phyloP scores from a whole-genome alignment of 2,888 invertebrate species.

The Apodemia hepburni region DNA sequence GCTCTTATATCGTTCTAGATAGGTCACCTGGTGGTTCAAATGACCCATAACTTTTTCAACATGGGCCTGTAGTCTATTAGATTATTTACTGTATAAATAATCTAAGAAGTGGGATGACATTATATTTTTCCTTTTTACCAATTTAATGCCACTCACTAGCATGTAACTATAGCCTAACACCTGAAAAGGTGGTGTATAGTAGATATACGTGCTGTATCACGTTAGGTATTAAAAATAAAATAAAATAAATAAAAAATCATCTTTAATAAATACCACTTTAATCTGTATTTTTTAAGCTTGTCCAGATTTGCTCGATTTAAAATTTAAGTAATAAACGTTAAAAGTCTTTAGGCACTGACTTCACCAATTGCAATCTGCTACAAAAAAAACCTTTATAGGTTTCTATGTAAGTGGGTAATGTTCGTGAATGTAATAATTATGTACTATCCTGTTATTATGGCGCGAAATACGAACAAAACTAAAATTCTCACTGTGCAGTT shows the following conservation, averaged over 20 bases:
- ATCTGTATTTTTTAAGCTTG: not conserved
- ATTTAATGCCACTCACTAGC: too few relatives aligned
- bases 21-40: too few relatives aligned
- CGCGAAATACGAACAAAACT: conserved; percentile 8
- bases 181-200: too few relatives aligned
- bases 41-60: too few relatives aligned
- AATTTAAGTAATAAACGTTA: not conserved
- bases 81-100: too few relatives aligned
- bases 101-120: too few relatives aligned
- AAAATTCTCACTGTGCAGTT: not conserved
- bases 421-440: not conserved
- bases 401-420: not conserved
- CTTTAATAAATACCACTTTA: not conserved
- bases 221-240: too few relatives aligned
- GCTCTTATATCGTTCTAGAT: too few relatives aligned
- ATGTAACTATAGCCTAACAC: too few relatives aligned
- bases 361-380: not conserved
- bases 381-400: not conserved
- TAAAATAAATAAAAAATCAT: not conserved
- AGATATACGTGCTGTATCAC: too few relatives aligned
- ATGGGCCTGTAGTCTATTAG: too few relatives aligned
- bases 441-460: not conserved
- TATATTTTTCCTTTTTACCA: too few relatives aligned
- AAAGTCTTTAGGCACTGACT: not conserved
- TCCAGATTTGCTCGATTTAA: not conserved